phyloP scores from a whole-genome alignment of 2,888 invertebrate species.

The Taenaris catops region DNA sequence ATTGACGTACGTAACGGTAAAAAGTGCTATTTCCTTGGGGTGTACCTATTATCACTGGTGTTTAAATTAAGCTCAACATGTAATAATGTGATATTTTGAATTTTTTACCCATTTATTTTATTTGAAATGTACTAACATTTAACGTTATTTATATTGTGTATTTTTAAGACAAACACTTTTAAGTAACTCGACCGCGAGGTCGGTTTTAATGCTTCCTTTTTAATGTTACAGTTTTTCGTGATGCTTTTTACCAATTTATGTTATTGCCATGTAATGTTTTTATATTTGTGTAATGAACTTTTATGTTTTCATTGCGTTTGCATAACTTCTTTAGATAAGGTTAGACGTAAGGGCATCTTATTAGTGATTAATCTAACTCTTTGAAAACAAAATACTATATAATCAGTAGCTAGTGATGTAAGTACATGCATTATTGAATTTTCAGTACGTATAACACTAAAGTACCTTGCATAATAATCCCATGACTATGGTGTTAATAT shows the following conservation, averaged over 20 bases:
- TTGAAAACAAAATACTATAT: slow-evolving; percentile 58
- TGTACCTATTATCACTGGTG: slow-evolving; percentile 36
- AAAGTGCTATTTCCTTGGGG: slow-evolving; percentile 32
- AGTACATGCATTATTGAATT: slow-evolving; percentile 32
- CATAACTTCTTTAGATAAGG: slow-evolving; percentile 58
- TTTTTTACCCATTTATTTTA: slow-evolving; percentile 64
- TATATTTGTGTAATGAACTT: slow-evolving; percentile 39
- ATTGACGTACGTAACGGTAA: slow-evolving; percentile 32
- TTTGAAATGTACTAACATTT: slow-evolving; percentile 47
- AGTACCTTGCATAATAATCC: slow-evolving; percentile 23
- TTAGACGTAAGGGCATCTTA: slow-evolving; percentile 54
- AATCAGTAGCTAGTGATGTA: slow-evolving; percentile 64
- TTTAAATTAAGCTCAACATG: slow-evolving; percentile 78
- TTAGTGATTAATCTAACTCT: slow-evolving; percentile 65
- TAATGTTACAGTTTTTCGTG: slow-evolving; percentile 55
- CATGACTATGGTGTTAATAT: slow-evolving; percentile 6
- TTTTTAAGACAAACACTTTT: slow-evolving; percentile 36
- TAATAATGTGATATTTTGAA: slow-evolving; percentile 79
- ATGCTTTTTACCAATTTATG: slow-evolving; percentile 62
- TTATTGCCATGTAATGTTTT: slow-evolving; percentile 53
- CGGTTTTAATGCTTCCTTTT: slow-evolving; percentile 66
- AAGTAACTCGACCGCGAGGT: slow-evolving; percentile 41
- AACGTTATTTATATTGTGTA: slow-evolving; percentile 58
- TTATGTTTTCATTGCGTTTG: slow-evolving; percentile 61
- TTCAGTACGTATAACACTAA: slow-evolving; percentile 14